Percentiles rank a stretch among this genome's conserved stretches.
Conservation (phyloP, 2,113 vertebrate species). For the Peromyscus maniculatus region DNA sequence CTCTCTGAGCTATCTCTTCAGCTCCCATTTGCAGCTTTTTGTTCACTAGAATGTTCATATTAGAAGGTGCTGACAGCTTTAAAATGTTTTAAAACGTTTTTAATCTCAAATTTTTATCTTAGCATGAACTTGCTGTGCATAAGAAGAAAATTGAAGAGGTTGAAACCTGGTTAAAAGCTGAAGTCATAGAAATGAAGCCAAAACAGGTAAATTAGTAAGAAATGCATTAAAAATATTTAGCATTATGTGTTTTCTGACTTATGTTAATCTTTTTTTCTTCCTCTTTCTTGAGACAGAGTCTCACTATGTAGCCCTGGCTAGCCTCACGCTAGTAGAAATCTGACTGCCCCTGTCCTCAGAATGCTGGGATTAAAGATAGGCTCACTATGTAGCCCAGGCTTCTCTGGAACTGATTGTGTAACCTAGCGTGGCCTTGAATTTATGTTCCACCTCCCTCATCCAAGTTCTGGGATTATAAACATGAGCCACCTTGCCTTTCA, state of each 20-base stretch:
- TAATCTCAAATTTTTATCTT: constrained; percentile 73
- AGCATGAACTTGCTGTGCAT: constrained; percentile 95
- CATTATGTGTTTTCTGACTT: neutral
- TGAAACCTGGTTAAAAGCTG: constrained; percentile 93
- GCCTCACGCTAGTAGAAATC: neutral
- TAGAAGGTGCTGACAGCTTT: neutral
- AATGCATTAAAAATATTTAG: constrained; percentile 14
- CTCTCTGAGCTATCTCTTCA: neutral
- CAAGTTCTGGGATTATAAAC: neutral
- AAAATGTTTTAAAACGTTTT: constrained; percentile 65
- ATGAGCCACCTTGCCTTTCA: neutral
- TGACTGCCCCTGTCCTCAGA: neutral
- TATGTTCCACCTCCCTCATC: neutral
- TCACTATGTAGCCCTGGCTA: neutral
- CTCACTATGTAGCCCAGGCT: too few species aligned
- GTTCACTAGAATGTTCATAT: neutral
- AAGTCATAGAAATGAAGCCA: constrained; percentile 82
- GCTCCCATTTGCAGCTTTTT: neutral
- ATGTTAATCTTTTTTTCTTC: neutral
- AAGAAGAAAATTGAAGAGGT: constrained; percentile 98
- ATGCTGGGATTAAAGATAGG: neutral
- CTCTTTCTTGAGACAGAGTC: neutral
- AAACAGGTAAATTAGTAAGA: constrained; percentile 88
- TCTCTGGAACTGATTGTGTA: neutral
- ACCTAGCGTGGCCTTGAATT: neutral